These are phyloP conservation scores for Argyra leucocephala DNA, from an alignment of 2,888 invertebrate species.

Conservation along the genomic window DNA sequence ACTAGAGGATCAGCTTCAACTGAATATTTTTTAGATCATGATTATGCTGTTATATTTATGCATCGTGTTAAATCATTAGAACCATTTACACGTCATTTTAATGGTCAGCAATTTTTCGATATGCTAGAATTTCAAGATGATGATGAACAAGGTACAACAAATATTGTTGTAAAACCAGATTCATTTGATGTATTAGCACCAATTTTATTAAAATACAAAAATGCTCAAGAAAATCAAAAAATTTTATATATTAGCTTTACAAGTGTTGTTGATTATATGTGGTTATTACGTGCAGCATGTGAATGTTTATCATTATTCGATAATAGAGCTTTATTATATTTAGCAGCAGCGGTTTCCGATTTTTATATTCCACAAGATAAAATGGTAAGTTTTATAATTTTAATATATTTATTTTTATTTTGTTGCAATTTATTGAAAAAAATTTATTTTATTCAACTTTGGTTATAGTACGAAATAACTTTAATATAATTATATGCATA, in stretches of 20 bases:
- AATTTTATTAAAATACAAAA: constrained; percentile 66
- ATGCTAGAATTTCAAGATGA: constrained; percentile 61
- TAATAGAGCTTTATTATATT: constrained; percentile 68
- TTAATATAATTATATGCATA: too few species aligned
- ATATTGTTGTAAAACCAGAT: constrained; percentile 60
- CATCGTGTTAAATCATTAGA: constrained; percentile 80
- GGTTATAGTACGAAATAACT: too few species aligned
- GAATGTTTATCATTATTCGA: constrained; percentile 62
- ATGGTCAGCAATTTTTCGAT: constrained; percentile 66
- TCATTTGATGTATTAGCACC: constrained; percentile 63
- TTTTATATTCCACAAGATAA: constrained; percentile 90
- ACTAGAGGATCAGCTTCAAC: constrained; percentile 89
- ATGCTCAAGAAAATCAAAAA: constrained; percentile 62
- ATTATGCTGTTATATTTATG: constrained; percentile 90
- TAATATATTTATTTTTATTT: too few species aligned
- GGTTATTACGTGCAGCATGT: constrained; percentile 75
- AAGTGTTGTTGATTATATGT: constrained; percentile 83
- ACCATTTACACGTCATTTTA: constrained; percentile 84
- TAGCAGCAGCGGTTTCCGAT: constrained; percentile 97
- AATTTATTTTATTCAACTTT: too few species aligned
- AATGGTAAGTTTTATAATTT: constrained; percentile 58
- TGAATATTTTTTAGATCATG: constrained; percentile 82
- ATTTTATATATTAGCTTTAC: constrained; percentile 72
- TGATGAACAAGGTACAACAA: constrained; percentile 33
- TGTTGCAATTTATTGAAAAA: too few species aligned